Evolutionary conservation across 2,888 invertebrate genomes (phyloP).

Genomic region (Mythimna pallens): DNA sequence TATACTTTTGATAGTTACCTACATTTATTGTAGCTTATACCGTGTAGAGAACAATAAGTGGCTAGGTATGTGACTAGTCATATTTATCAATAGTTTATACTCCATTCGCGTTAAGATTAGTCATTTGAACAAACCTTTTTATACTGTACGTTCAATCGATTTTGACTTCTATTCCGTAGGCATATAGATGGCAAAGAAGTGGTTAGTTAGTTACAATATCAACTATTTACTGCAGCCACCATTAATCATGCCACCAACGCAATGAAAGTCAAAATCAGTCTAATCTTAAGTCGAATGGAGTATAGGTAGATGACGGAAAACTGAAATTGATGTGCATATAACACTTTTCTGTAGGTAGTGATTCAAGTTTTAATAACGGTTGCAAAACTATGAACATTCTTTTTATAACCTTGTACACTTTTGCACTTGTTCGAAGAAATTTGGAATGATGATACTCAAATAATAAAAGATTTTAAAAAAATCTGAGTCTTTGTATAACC

Average conservation of each 20-base stretch:
- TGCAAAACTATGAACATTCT: not conserved
- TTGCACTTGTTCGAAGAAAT: not conserved
- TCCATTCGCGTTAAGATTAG: too few relatives aligned
- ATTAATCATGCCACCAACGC: too few relatives aligned
- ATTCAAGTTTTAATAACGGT: not conserved
- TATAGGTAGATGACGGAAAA: not conserved
- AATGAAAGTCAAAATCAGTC: too few relatives aligned
- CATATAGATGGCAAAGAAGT: too few relatives aligned
- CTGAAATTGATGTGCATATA: not conserved
- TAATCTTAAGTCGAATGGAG: too few relatives aligned
- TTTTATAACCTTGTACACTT: slow-evolving; percentile 5
- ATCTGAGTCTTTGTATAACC: not conserved
- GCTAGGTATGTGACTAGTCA: not conserved
- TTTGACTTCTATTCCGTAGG: too few relatives aligned
- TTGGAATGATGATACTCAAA: not conserved
- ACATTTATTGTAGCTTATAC: not conserved
- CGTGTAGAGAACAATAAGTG: not conserved
- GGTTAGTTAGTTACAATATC: too few relatives aligned
- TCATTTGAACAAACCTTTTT: too few relatives aligned
- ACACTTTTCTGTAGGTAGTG: not conserved
- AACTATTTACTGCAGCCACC: too few relatives aligned
- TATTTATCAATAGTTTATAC: not conserved
- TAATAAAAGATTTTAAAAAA: slow-evolving; percentile 13
- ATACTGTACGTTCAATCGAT: too few relatives aligned
- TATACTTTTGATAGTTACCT: not conserved